phyloP scores from a whole-genome alignment of 2,888 invertebrate species.

The Tinea semifulvella region DNA sequence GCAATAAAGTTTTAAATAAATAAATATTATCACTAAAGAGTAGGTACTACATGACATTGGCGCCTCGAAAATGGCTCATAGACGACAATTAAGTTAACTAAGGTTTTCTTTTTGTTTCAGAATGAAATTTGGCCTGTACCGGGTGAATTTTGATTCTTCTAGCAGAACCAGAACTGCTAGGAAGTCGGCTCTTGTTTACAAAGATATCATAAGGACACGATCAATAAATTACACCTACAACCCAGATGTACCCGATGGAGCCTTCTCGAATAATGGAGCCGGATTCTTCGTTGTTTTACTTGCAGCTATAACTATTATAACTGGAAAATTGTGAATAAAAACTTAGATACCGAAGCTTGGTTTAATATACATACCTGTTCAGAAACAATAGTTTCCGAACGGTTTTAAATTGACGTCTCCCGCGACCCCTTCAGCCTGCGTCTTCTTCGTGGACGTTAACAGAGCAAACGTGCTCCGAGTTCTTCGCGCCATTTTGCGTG shows the following conservation, averaged over 20 bases:
- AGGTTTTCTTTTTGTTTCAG: slow-evolving; percentile 26
- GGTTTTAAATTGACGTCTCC: too few species aligned
- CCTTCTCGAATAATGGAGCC: background rate
- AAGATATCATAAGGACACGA: slow-evolving; percentile 42
- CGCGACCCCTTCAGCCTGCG: too few species aligned
- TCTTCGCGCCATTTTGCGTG: too few species aligned
- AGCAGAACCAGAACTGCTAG: slow-evolving; percentile 61
- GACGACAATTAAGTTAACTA: background rate
- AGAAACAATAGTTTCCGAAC: too few species aligned
- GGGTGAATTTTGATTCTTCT: slow-evolving; percentile 65
- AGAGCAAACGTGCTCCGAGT: too few species aligned
- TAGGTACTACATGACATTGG: too few species aligned
- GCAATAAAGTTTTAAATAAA: too few species aligned
- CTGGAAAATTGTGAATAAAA: too few species aligned
- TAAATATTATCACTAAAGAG: too few species aligned
- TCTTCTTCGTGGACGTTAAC: too few species aligned
- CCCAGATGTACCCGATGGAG: background rate
- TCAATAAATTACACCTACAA: slow-evolving; percentile 23
- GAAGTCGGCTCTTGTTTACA: slow-evolving; percentile 55
- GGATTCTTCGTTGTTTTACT: background rate
- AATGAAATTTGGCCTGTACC: slow-evolving; percentile 64
- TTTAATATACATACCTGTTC: too few species aligned
- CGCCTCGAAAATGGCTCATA: background rate
- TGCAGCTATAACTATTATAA: background rate
- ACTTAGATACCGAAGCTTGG: too few species aligned